A percentile compares a stretch with the other conserved stretches of the same genome.
Conservation (phyloP, 2,113 vertebrate species). For the Myiozetetes cayanensis region DNA sequence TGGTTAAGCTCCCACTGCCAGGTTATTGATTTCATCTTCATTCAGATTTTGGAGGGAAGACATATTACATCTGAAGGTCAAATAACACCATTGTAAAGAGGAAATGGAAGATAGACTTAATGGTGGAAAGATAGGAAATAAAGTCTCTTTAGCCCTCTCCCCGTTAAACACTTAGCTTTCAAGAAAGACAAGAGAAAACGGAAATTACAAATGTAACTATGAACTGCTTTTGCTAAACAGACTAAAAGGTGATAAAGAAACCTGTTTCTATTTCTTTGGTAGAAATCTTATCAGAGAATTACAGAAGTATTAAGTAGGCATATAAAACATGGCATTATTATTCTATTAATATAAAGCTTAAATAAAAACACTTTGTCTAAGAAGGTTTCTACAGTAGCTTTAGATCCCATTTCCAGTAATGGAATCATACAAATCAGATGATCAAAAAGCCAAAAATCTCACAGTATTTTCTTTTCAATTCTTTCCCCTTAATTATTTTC, state of each 20-base stretch:
- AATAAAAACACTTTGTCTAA: slow-evolving; percentile 44
- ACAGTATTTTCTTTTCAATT: background rate
- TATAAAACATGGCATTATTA: slow-evolving; percentile 66
- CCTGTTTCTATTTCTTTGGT: background rate
- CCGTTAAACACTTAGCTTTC: background rate
- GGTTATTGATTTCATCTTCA: background rate
- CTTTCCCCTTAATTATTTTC: background rate
- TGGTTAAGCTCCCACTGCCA: background rate
- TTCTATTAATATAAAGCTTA: slow-evolving; percentile 42
- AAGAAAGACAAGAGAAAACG: background rate
- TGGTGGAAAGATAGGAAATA: background rate
- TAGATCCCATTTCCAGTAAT: slow-evolving; percentile 18
- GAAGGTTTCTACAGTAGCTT: background rate
- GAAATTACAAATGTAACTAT: background rate
- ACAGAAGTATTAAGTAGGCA: slow-evolving; percentile 62
- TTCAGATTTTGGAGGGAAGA: background rate
- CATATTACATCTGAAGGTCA: background rate
- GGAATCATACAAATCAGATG: slow-evolving; percentile 34
- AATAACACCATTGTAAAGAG: background rate
- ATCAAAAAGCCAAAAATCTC: background rate
- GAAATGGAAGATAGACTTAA: background rate
- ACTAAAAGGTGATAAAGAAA: background rate
- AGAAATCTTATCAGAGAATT: slow-evolving; percentile 63
- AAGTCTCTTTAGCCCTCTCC: background rate
- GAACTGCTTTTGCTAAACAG: background rate